Conservation (phyloP, 2,797 vertebrate species). For the Taenioides sp. region DNA sequence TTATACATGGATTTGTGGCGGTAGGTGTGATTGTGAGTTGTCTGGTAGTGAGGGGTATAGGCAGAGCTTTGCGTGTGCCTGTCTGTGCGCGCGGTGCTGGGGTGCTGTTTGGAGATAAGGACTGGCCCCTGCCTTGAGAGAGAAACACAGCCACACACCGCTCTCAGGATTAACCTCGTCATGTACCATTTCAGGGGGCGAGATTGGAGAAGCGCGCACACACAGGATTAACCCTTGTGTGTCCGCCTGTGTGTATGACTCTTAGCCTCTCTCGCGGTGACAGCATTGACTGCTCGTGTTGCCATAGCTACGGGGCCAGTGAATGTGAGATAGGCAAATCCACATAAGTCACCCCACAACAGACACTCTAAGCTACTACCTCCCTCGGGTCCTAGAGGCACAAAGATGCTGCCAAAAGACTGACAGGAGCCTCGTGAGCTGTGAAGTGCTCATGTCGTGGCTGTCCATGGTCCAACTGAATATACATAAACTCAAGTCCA, state of each 20-base stretch:
- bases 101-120: conserved; percentile 73
- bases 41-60: conserved; percentile 49
- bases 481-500: conserved; percentile 42
- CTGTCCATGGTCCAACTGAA: conserved; percentile 51
- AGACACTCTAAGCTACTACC: conserved; percentile 65
- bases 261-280: conserved; percentile 68
- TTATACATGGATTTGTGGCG: conserved; percentile 62
- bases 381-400: conserved; percentile 59
- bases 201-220: conserved; percentile 50
- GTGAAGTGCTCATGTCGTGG: conserved; percentile 60
- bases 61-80: conserved; percentile 20
- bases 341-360: conserved; percentile 70
- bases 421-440: conserved; percentile 55
- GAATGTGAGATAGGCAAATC: conserved; percentile 75
- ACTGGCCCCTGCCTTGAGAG: conserved; percentile 66
- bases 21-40: conserved; percentile 63
- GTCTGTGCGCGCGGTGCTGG: conserved; percentile 39
- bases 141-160: conserved; percentile 51
- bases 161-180: conserved; percentile 69
- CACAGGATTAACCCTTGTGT: conserved; percentile 73
- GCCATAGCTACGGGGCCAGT: conserved; percentile 74
- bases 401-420: conserved; percentile 63
- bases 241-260: conserved; percentile 72
- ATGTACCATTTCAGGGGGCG: conserved; percentile 74
- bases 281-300: conserved; percentile 71